phyloP scores from a whole-genome alignment of 2,888 invertebrate species.

The Dioctria linearis region DNA sequence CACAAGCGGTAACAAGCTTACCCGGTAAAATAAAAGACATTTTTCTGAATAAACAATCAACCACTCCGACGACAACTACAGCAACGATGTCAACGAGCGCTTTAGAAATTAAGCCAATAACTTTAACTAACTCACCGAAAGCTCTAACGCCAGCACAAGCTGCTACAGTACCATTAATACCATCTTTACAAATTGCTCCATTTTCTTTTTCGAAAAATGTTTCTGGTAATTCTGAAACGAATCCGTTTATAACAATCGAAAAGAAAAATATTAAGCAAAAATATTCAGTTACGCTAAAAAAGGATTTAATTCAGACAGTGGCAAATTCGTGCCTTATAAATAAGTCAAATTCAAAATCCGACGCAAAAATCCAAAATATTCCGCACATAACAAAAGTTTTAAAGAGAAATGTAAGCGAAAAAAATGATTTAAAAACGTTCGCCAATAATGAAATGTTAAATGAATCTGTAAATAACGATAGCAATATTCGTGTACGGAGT shows the following conservation, averaged over 20 bases:
- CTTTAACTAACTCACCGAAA: slow-evolving; percentile 47
- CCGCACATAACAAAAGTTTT: not conserved
- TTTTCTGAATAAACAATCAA: not conserved
- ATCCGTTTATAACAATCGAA: slow-evolving; percentile 4
- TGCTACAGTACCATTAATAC: slow-evolving; percentile 42
- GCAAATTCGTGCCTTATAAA: slow-evolving; percentile 14
- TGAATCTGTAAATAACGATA: not conserved
- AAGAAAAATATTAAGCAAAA: slow-evolving; percentile 9
- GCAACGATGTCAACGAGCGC: slow-evolving; percentile 40
- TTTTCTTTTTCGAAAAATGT: slow-evolving; percentile 27
- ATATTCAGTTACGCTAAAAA: not conserved
- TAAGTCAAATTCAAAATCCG: not conserved
- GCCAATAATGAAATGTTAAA: not conserved
- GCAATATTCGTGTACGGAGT: slow-evolving; percentile 13
- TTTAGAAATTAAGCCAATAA: slow-evolving; percentile 55
- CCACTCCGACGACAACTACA: not conserved
- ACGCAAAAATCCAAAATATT: not conserved
- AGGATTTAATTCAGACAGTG: slow-evolving; percentile 26
- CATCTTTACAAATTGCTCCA: not conserved
- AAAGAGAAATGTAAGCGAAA: not conserved
- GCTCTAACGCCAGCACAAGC: slow-evolving; percentile 53
- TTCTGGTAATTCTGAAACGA: slow-evolving; percentile 2
- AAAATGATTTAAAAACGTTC: not conserved
- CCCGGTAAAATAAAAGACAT: slow-evolving; percentile 7
- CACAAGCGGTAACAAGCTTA: not conserved